These are phyloP conservation scores for Tigriopus californicus DNA, from an alignment of 2,888 invertebrate species.

Conservation along the genomic window DNA sequence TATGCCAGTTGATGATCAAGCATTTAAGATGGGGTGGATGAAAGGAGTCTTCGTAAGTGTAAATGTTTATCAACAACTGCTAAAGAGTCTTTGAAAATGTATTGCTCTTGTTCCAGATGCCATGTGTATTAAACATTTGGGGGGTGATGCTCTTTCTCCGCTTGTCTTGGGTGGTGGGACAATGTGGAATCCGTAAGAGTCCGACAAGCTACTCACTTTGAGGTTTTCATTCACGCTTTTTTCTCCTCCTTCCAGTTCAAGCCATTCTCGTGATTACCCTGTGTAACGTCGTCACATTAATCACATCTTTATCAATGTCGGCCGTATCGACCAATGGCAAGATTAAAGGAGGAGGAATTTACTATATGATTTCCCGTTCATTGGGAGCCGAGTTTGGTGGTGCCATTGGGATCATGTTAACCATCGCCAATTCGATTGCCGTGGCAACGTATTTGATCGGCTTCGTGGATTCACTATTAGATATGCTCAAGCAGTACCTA, in stretches of 20 bases:
- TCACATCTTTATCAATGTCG: conserved; percentile 88
- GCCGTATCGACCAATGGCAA: conserved; percentile 96
- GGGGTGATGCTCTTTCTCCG: conserved; percentile 97
- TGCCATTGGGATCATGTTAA: conserved; percentile 41
- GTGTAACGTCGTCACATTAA: conserved; percentile 64
- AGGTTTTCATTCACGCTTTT: too few relatives aligned
- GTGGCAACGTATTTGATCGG: conserved; percentile 41
- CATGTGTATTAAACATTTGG: conserved; percentile 94
- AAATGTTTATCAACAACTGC: background rate
- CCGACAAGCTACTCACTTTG: conserved; percentile 26
- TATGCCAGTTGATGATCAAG: background rate
- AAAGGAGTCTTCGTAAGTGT: conserved; percentile 48
- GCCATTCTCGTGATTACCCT: conserved; percentile 55
- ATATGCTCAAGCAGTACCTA: conserved; percentile 16
- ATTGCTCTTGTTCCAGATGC: conserved; percentile 36
- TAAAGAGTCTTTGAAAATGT: background rate
- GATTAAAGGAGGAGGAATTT: conserved; percentile 57
- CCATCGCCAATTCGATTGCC: conserved; percentile 40
- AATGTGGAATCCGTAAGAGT: conserved; percentile 54
- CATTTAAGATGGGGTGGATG: conserved; percentile 85
- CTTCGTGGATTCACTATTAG: conserved; percentile 31
- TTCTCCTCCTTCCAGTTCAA: conserved; percentile 16
- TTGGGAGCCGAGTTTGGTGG: conserved; percentile 39
- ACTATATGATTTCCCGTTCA: conserved; percentile 27
- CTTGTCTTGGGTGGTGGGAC: conserved; percentile 90